These are phyloP conservation scores for Vireo griseus DNA, from an alignment of 2,797 vertebrate species.

Conservation along the genomic window DNA sequence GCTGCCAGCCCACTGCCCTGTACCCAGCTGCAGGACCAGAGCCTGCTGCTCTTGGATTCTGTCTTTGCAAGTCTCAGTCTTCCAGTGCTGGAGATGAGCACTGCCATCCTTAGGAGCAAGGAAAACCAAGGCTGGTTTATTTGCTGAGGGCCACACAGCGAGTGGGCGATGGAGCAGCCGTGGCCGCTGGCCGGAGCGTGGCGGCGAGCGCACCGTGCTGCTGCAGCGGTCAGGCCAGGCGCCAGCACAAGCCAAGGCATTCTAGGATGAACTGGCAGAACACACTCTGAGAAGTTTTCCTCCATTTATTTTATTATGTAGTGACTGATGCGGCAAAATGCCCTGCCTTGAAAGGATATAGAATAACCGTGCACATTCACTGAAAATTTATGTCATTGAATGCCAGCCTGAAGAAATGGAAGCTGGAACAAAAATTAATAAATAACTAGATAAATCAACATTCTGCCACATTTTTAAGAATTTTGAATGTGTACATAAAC, in stretches of 20 bases:
- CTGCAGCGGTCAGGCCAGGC: constrained; percentile 35
- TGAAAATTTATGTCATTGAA: background rate
- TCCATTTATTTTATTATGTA: constrained; percentile 57
- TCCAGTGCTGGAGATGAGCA: background rate
- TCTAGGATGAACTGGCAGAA: constrained; percentile 55
- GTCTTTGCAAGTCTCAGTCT: fast-evolving
- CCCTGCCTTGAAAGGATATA: background rate
- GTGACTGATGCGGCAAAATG: constrained; percentile 51
- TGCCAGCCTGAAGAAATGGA: background rate
- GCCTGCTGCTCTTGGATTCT: background rate
- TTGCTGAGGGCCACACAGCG: background rate
- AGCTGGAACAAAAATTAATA: background rate
- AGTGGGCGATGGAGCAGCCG: background rate
- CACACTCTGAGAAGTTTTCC: background rate
- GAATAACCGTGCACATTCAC: background rate
- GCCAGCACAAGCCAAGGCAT: constrained; percentile 45
- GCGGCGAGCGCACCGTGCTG: constrained; percentile 15
- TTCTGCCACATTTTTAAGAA: background rate
- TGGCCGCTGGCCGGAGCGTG: background rate
- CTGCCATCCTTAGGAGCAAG: background rate
- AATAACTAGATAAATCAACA: background rate
- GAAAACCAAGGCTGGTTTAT: background rate
- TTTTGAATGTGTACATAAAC: background rate
- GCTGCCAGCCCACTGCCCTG: background rate
- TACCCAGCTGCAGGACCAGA: background rate